phyloP scores from a whole-genome alignment of 2,888 invertebrate genomes.

The Scaptomyza tumidula region DNA sequence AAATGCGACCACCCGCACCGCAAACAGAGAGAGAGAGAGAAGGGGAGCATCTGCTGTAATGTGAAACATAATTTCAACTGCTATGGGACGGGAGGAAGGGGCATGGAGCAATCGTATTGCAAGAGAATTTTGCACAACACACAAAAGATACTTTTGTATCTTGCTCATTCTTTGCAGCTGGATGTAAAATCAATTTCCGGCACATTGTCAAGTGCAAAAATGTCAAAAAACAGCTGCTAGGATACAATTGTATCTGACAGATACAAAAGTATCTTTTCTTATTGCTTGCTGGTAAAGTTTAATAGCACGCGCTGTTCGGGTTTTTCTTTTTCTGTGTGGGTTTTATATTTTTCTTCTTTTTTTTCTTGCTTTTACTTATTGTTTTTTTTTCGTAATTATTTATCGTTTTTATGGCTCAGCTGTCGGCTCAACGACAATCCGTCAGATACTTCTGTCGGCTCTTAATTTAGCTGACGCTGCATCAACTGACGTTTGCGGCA shows the following conservation, averaged over 20 bases:
- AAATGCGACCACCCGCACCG: slow-evolving; percentile 66
- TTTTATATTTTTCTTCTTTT: slow-evolving; percentile 3
- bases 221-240: slow-evolving; percentile 36
- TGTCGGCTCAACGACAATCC: slow-evolving; percentile 64
- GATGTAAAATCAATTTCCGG: slow-evolving; percentile 67
- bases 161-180: slow-evolving; percentile 25
- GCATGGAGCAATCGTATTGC: not conserved
- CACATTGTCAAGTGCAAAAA: slow-evolving; percentile 61
- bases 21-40: not conserved
- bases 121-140: not conserved
- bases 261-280: slow-evolving; percentile 39
- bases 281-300: slow-evolving; percentile 54
- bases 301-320: slow-evolving; percentile 55
- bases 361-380: slow-evolving; percentile 4
- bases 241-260: slow-evolving; percentile 38
- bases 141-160: slow-evolving; percentile 54
- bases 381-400: slow-evolving; percentile 43
- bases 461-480: slow-evolving; percentile 63
- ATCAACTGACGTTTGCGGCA: slow-evolving; percentile 36
- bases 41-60: slow-evolving; percentile 24
- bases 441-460: slow-evolving; percentile 58
- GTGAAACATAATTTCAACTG: slow-evolving; percentile 33
- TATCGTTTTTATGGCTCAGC: slow-evolving; percentile 48
- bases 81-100: slow-evolving; percentile 10
- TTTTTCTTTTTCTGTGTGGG: not conserved